Conservation (phyloP, 2,888 invertebrate species). For the Blera fallax region DNA sequence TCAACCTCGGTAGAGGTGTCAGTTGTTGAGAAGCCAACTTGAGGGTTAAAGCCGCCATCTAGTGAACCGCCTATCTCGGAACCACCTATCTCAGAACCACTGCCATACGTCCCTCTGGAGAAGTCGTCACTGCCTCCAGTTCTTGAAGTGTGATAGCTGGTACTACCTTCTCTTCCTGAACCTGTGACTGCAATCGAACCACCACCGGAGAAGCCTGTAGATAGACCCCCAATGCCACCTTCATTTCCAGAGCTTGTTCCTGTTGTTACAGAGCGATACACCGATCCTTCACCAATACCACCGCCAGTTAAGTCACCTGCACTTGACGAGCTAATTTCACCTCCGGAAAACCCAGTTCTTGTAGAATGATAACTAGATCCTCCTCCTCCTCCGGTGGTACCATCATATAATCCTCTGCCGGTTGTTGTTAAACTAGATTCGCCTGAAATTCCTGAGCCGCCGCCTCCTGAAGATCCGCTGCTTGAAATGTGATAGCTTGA, state of each 20-base stretch:
- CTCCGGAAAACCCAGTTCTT: slow-evolving; percentile 30
- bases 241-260: not conserved
- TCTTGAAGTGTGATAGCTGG: not conserved
- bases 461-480: slow-evolving; percentile 37
- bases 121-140: not conserved
- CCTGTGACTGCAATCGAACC: not conserved
- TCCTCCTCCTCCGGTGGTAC: slow-evolving; percentile 21
- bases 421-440: not conserved
- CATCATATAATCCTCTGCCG: no score
- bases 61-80: not conserved
- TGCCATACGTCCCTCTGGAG: not conserved
- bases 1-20: slow-evolving; percentile 23
- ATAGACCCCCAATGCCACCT: slow-evolving; percentile 9
- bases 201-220: no score
- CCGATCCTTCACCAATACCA: not conserved
- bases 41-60: not conserved
- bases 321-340: not conserved
- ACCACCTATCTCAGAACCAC: not conserved
- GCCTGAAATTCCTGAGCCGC: slow-evolving; percentile 3
- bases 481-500: slow-evolving; percentile 37
- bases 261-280: not conserved
- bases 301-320: not conserved
- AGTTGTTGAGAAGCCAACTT: not conserved
- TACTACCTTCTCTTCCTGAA: not conserved
- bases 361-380: slow-evolving; percentile 28